Evolutionary conservation across 1,140 invertebrate genomes (phyloP).

Genomic region (Hydropsyche tenuis): DNA sequence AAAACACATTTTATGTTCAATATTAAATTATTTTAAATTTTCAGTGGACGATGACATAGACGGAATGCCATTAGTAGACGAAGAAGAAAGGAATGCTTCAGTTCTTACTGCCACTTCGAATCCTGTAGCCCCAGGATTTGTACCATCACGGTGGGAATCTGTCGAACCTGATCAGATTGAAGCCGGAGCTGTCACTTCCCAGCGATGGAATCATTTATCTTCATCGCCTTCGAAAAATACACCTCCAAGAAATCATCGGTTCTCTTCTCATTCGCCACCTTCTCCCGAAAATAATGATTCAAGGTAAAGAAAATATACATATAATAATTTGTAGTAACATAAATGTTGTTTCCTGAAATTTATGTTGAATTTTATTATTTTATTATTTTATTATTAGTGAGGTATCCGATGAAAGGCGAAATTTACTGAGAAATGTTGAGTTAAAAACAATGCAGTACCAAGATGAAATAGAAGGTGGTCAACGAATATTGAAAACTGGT

Average conservation of each 20-base stretch:
- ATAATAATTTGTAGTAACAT: too few species aligned
- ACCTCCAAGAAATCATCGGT: conserved; percentile 31
- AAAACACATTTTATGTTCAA: too few species aligned
- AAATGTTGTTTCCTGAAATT: too few species aligned
- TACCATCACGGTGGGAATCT: conserved; percentile 95
- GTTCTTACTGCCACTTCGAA: conserved; percentile 33
- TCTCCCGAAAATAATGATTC: conserved; percentile 49
- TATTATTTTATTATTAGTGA: conserved; percentile 51
- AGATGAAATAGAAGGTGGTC: conserved; percentile 92
- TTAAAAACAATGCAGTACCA: conserved; percentile 94
- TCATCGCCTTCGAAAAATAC: conserved; percentile 47
- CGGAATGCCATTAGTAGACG: conserved; percentile 75
- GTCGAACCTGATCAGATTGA: conserved; percentile 85
- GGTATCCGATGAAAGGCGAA: conserved; percentile 76
- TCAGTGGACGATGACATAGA: conserved; percentile 83
- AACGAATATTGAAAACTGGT: conserved; percentile 75
- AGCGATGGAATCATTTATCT: conserved; percentile 78
- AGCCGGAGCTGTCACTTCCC: conserved; percentile 87
- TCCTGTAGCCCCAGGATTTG: conserved; percentile 67
- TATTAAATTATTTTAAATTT: conserved; percentile 43
- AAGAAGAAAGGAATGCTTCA: conserved; percentile 41
- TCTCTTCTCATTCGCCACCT: conserved; percentile 17
- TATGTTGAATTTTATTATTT: not conserved
- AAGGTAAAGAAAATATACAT: conserved; percentile 42
- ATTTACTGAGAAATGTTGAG: conserved; percentile 90